Conservation (phyloP, 2,113 vertebrate species). For the Trachemys scripta region DNA sequence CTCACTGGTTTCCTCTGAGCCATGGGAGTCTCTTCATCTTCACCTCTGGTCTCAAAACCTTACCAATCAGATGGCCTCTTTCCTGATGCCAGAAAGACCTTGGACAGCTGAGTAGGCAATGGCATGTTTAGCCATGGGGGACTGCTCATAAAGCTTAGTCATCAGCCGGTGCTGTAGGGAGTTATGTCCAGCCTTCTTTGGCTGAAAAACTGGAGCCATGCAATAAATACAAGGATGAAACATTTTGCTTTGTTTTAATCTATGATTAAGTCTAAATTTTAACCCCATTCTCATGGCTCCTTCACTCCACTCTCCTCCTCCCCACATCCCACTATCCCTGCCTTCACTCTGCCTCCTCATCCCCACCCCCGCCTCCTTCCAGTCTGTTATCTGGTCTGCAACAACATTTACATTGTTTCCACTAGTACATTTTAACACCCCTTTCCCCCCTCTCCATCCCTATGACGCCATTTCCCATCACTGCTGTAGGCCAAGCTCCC, state of each 20-base stretch:
- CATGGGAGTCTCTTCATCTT: not conserved
- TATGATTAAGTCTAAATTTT: conserved; percentile 11
- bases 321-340: not conserved
- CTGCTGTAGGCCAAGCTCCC: fast-evolving
- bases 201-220: not conserved
- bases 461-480: not conserved
- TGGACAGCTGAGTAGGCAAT: conserved; percentile 3
- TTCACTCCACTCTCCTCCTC: not conserved
- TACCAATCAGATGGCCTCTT: not conserved
- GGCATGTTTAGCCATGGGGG: not conserved
- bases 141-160: not conserved
- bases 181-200: conserved; percentile 3
- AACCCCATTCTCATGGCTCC: not conserved
- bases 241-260: conserved; percentile 12
- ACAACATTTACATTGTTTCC: not conserved
- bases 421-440: not conserved
- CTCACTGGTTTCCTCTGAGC: not conserved
- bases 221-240: conserved; percentile 12
- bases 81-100: not conserved
- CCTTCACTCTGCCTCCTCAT: not conserved
- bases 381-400: not conserved
- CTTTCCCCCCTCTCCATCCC: not conserved
- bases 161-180: not conserved
- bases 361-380: conserved; percentile 15
- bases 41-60: not conserved